These are phyloP conservation scores for Porites lobata DNA, from an alignment of 92 coral and sea anemone species.

Conservation along the genomic window DNA sequence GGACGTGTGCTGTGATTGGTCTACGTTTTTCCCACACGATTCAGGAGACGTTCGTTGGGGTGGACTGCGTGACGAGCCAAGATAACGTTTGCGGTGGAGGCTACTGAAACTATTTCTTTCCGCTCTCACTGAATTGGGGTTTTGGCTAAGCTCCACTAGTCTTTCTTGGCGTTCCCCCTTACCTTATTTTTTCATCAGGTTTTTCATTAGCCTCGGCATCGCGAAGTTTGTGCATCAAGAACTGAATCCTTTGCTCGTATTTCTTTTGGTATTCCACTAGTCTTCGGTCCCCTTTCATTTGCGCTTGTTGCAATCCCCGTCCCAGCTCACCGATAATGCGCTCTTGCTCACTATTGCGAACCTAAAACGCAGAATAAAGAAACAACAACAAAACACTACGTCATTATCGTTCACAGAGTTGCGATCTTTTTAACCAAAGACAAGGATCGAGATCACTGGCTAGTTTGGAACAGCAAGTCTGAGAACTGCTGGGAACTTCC, in stretches of 20 bases:
- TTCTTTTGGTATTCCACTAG: slow-evolving; percentile 87
- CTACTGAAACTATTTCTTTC: background rate
- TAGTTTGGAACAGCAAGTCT: too few relatives aligned
- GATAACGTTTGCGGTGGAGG: too few relatives aligned
- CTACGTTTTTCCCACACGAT: too few relatives aligned
- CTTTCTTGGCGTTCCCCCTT: background rate
- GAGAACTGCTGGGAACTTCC: too few relatives aligned
- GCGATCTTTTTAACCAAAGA: too few relatives aligned
- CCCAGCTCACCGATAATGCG: slow-evolving; percentile 96
- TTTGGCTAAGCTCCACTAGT: background rate
- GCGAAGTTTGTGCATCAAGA: slow-evolving; percentile 89
- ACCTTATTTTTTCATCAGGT: slow-evolving; percentile 62
- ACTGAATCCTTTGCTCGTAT: slow-evolving; percentile 94
- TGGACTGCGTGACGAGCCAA: too few relatives aligned
- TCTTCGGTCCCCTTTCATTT: slow-evolving; percentile 90
- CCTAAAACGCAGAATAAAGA: slow-evolving; percentile 23
- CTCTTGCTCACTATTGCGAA: slow-evolving; percentile 91
- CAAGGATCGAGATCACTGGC: too few relatives aligned
- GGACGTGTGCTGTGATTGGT: too few relatives aligned
- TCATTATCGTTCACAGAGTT: too few relatives aligned
- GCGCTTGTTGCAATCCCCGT: slow-evolving; percentile 88
- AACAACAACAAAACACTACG: too few relatives aligned
- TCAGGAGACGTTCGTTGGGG: too few relatives aligned
- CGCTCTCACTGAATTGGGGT: background rate
- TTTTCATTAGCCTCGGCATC: slow-evolving; percentile 72